Evolutionary conservation across 2,888 invertebrate genomes (phyloP), one percentile per base, ranked within the genome.

Genomic region (Dryocosmus kuriphilus): DNA sequence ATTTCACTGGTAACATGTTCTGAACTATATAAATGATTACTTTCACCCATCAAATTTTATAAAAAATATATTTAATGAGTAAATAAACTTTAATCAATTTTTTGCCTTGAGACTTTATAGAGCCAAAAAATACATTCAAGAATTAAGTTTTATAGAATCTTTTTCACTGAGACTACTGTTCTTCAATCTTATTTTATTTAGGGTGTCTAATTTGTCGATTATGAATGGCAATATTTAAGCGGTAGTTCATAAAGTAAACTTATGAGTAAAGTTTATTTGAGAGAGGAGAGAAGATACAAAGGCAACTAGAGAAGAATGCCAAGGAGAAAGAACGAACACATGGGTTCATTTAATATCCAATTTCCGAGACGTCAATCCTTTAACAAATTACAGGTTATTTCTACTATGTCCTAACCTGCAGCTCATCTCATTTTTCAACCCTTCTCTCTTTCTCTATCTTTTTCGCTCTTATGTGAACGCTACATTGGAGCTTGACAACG

Each of bases 311-410:
- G 65, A 60, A 79, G 61, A 65, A 63, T 76, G 16, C 14, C 67
- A 62, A 78, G 75, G 80, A 80, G 77, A 74, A 63, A 77, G 57
- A 62, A 63, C 55, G 57, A 62, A 63, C 55, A 73, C 75, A 75
- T 83, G 81, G 84, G 82, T 85, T 84, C 85, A 87, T 87, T 90
- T 90, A 89, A 89, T 89, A 89, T 89, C 87, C 89, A 89, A 89
- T 90, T 89, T 89, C 87, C 88, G 87, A 85, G 86, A 89, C 85
- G 89, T 89, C 89, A 89, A 87, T 89, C 87, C 85, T 82, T 88
- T 88, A 86, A 87, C 88, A 86, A 88, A 89, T 89, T 89, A 88
- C 86, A 82, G 86, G 85, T 85, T 87, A 85, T 87, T 82, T 79
- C 77, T 78, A 82, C 81, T 79, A 81, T 76, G 73, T 83, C 83